Evolutionary conservation across 2,113 vertebrate genomes (phyloP), one percentile per base, ranked within the genome.

Genomic region (Stegastes partitus): DNA sequence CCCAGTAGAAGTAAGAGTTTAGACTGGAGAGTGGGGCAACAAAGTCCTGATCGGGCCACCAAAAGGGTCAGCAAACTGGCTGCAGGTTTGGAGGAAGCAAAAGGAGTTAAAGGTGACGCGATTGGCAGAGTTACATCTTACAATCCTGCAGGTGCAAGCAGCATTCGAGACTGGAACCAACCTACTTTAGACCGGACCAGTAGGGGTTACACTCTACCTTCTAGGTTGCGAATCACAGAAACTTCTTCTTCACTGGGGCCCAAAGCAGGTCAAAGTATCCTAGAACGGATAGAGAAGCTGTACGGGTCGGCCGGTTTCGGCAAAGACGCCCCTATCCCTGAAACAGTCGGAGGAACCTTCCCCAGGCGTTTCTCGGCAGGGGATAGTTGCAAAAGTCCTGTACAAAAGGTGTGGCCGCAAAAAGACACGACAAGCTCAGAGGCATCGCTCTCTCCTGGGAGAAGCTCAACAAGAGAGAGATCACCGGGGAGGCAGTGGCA

Each of bases 231-330:
- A 26, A 21, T 51, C 26, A 81, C 54, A 65, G 85, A 71, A 22
- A 56, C 68, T 61, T 25, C 68, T 54, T 4, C 59, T 22, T 74
- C 67, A 0, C 14, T 61, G 16, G 89, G 88, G 37, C 21, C 87
- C 11, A 86, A 81, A 68, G 83, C 88, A 71, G 89, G 91, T 57
- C 86, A 90, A 68, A 91, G 88, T 47, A 94, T 94, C 72, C 31
- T 26, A 61, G 90, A 93, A 50, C 79, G 94, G 25, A 94, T 94
- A 42, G 83, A 94, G 57, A 94, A 88, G 68, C 92, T 94, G 6
- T 94, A 76, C 11, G 76, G 85, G 8, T 68, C 81, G 21, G 64
- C 71, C 45, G 76, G 62, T 50, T 49, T 74, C 19, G 61, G 83
- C 55, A 75, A 91, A 84, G 86, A 87, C 19, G 57, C 44, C 18